Evolutionary conservation across 2,888 invertebrate genomes (phyloP).

Genomic region (Parnassius orleans): DNA sequence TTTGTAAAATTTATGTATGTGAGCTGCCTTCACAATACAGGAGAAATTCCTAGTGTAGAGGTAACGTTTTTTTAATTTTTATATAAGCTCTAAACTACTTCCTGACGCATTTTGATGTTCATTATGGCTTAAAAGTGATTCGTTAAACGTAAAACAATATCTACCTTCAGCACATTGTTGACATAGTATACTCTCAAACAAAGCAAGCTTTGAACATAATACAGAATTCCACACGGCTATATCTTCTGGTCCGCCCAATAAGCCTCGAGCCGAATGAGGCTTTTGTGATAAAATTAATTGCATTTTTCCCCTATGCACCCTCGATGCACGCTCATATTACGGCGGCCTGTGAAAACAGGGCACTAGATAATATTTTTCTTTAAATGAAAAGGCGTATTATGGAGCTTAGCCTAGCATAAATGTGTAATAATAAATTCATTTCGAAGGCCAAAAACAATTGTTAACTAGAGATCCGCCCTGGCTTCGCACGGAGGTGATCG

Average conservation of each 20-base stretch:
- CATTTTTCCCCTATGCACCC: conserved; percentile 61
- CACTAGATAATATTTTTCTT: conserved; percentile 6
- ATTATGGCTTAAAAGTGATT: background rate
- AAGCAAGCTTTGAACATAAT: conserved; percentile 17
- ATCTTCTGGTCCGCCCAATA: conserved; percentile 37
- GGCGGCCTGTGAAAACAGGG: conserved; percentile 34
- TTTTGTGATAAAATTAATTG: conserved; percentile 75
- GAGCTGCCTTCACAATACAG: too few species aligned
- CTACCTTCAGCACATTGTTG: conserved; percentile 4
- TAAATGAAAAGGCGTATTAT: conserved; percentile 1
- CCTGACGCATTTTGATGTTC: too few species aligned
- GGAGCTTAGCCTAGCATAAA: background rate
- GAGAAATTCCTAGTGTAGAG: too few species aligned
- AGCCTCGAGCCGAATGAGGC: conserved; percentile 43
- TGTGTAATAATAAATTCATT: too few species aligned
- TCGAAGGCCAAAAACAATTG: too few species aligned
- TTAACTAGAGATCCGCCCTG: too few species aligned
- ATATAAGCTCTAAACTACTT: too few species aligned
- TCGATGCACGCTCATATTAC: conserved; percentile 37
- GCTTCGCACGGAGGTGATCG: too few species aligned
- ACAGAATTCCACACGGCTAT: conserved; percentile 27
- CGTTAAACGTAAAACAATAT: conserved; percentile 11
- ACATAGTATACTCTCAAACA: conserved; percentile 15
- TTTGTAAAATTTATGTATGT: too few species aligned
- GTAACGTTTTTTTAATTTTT: too few species aligned